Percentiles rank a stretch among this genome's conserved stretches.
Evolutionary conservation across 1,140 invertebrate species (phyloP).

Genomic region (Saccostrea glomerata): DNA sequence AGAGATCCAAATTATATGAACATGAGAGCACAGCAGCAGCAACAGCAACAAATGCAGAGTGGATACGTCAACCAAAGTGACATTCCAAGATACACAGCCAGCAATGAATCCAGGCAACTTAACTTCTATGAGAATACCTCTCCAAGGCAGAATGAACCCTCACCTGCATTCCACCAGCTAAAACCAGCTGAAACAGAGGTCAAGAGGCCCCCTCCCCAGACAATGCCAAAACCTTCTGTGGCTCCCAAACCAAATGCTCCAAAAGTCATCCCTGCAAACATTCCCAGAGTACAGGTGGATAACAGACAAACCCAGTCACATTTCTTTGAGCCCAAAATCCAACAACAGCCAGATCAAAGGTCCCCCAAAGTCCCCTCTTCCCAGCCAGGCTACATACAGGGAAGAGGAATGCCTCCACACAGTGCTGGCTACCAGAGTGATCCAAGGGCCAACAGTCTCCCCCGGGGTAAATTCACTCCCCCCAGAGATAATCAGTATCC

Average conservation of each 20-base stretch:
- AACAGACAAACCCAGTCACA: constrained; percentile 70
- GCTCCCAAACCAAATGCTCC: constrained; percentile 66
- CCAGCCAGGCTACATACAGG: constrained; percentile 20
- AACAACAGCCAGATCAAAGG: constrained; percentile 43
- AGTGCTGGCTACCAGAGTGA: constrained; percentile 41
- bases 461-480: constrained; percentile 53
- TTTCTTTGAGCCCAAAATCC: constrained; percentile 66
- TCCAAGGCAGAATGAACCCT: constrained; percentile 64
- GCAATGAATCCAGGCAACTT: constrained; percentile 69
- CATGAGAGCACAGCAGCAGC: constrained; percentile 51
- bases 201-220: constrained; percentile 54
- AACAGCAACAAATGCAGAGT: constrained; percentile 29
- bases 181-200: constrained; percentile 54
- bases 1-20: constrained; percentile 63
- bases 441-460: constrained; percentile 4
- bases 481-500: constrained; percentile 46
- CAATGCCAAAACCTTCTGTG: constrained; percentile 68
- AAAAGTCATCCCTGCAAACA: constrained; percentile 65
- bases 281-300: constrained; percentile 68
- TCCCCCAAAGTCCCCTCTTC: constrained; percentile 36
- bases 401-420: constrained; percentile 14
- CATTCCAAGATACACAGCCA: constrained; percentile 65
- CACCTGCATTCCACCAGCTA: constrained; percentile 71
- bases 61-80: constrained; percentile 65
- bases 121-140: constrained; percentile 75